phyloP scores from a whole-genome alignment of 2,113 vertebrate species.

The Apteryx owenii region DNA sequence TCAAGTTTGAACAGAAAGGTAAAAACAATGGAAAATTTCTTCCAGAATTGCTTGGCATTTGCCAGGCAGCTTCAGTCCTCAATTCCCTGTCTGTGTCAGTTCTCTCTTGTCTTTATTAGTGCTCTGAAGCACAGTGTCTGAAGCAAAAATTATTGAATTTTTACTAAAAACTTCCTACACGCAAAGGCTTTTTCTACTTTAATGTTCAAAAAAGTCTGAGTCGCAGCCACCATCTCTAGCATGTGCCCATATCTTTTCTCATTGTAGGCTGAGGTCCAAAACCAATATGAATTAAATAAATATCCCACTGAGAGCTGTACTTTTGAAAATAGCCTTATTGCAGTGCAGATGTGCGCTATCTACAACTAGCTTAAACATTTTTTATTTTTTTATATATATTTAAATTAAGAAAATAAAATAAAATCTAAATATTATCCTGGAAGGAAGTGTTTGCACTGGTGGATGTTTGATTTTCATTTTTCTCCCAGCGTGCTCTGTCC shows the following conservation, averaged over 20 bases:
- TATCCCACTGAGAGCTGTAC: conserved; percentile 77
- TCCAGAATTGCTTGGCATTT: not conserved
- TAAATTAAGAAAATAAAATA: conserved; percentile 67
- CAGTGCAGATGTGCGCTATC: conserved; percentile 76
- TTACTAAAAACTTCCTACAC: conserved; percentile 77
- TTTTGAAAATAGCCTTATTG: conserved; percentile 77
- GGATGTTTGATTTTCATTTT: conserved; percentile 81
- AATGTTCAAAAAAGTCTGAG: conserved; percentile 76
- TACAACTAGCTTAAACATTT: conserved; percentile 70
- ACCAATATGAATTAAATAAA: conserved; percentile 81
- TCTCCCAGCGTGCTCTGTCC: conserved; percentile 76
- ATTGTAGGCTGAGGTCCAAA: conserved; percentile 81
- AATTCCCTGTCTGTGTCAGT: conserved; percentile 32
- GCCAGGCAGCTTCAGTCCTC: not conserved
- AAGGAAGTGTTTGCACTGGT: conserved; percentile 78
- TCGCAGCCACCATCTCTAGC: conserved; percentile 59
- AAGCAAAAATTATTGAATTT: conserved; percentile 79
- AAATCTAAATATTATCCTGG: conserved; percentile 76
- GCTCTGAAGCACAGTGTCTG: conserved; percentile 73
- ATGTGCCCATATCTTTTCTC: conserved; percentile 70
- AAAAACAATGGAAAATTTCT: not conserved
- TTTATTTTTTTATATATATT: conserved; percentile 64
- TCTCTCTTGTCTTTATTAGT: conserved; percentile 72
- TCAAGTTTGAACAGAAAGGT: not conserved
- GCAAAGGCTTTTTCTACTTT: conserved; percentile 74